phyloP scores from a whole-genome alignment of 2,113 vertebrate genomes.

The Pelvicachromis taeniatus region DNA sequence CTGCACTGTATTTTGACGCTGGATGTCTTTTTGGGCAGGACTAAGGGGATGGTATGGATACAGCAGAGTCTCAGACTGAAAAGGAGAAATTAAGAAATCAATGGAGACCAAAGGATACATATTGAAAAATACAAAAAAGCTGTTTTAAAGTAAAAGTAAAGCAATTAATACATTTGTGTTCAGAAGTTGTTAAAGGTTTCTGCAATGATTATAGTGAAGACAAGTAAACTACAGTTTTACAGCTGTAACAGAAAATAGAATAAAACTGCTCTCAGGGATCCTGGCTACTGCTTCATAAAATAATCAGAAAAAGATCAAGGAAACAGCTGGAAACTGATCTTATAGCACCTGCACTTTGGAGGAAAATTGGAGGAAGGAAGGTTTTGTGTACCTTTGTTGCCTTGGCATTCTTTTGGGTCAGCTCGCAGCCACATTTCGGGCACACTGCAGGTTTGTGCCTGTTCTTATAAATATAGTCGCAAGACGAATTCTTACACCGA shows the following conservation, averaged over 20 bases:
- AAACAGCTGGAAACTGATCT: not conserved
- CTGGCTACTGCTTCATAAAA: not conserved
- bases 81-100: not conserved
- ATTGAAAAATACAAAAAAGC: not conserved
- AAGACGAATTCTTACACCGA: slow-evolving; percentile 91
- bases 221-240: not conserved
- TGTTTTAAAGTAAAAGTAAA: not conserved
- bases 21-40: slow-evolving; percentile 80
- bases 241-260: not conserved
- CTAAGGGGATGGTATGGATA: slow-evolving; percentile 79
- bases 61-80: slow-evolving; percentile 58
- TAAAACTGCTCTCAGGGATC: not conserved
- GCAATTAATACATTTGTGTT: not conserved
- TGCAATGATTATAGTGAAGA: not conserved
- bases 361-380: not conserved
- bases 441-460: slow-evolving; percentile 91
- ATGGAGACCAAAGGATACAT: not conserved
- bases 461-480: slow-evolving; percentile 94
- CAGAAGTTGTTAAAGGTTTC: not conserved
- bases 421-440: slow-evolving; percentile 88
- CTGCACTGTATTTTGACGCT: slow-evolving; percentile 88
- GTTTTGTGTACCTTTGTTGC: slow-evolving; percentile 48
- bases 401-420: slow-evolving; percentile 83
- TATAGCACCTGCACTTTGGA: not conserved
- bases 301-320: not conserved